Base-by-base conservation (phyloP, 2,888 invertebrate genomes). In the Fragum fragum region DNA sequence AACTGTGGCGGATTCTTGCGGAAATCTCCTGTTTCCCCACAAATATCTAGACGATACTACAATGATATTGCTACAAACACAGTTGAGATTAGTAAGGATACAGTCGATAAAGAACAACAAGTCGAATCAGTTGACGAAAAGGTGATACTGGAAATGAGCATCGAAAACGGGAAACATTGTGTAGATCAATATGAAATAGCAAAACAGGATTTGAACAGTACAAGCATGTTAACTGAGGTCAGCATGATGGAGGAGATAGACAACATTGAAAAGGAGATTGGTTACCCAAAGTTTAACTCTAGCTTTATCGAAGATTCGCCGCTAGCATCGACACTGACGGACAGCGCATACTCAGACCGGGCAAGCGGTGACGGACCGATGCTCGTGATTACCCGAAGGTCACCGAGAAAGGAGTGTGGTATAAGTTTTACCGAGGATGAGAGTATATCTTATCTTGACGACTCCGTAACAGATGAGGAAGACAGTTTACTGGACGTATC, bases 401-500 rank as follows among this genome's bases (percentile, higher is more conserved):
- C 73, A 3, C 73, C 73, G 1, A 57, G 28, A 23, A 73, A 73
- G 63, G 73, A 73, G 26, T 36, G 61, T 29, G 73, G 73, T 18
- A 32, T 73, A 6, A 66, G 73, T 53, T 66, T 73, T n/a, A n/a
- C 3, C 16, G 70, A 53, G 21, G 52, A 53, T 52, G 70, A 52
- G n/a, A 1, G 21, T 21, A 3, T 23, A 23, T 21, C 39, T 1
- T 42, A 23, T 16, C 36, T 28, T n/a, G 61, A 59, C 28, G 59
- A 59, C 28, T 32, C 11, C 7, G 23, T 7, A 6, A 21, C 59
- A 21, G 52, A 63, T 32, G 63, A 29, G 14, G 52, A 52, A 0
- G 66, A 63, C 36, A 73, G 73, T 21, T 18, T 73, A 32, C 42
- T 73, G 28, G 73, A 73, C 23, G 73, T 73, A 9, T 73, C 73